Evolutionary conservation across 2,888 invertebrate species (phyloP), one percentile per base, ranked within the genome.

Genomic region (Lypha dubia): DNA sequence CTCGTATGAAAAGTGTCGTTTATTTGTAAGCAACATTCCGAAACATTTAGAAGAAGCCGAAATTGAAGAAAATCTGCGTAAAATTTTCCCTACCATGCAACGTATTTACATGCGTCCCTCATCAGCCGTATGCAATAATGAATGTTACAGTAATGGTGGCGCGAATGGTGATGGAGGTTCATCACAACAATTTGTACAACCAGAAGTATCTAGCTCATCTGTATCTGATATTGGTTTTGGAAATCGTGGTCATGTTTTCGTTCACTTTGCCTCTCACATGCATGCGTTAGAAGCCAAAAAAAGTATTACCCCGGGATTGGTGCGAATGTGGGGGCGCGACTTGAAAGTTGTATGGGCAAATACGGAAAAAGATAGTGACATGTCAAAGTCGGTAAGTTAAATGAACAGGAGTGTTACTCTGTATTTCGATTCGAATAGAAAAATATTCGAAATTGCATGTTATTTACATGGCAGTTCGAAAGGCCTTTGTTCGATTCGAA

Each of bases 331-430:
- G 89, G 89, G 87, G 8, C 87, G 88, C 4, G 89, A 90, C 38
- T 83, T 90, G n/a, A 89, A 89, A 79, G 88, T 90, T 7, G 89
- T 89, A 1, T 90, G 90, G 90, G 90, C 90, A 3, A 88, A 88
- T 76, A 88, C 88, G 0, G 89, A 87, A 58, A 86, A 86, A 5
- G 83, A 85, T 38, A 76, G 79, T 4, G 88, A 89, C 35, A 83
- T 84, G 49, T 81, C 87, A 1, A 86, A 87, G 71, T 81, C 86
- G 32, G 89, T 88, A 86, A 87, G 87, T 53, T 4, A 7, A 49
- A n/a, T n/a, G n/a, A 11, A 38, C 38, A 1, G 13, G 8, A 11
- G n/a, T n/a, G n/a, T n/a, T n/a, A n/a, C n/a, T n/a, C 17, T 8
- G 17, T 3, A n/a, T 46, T 46, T n/a, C n/a, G n/a, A n/a, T n/a